Evolutionary conservation across 1,140 invertebrate genomes (phyloP), one percentile per base, ranked within the genome.

Genomic region (Drosophila nebulosa): DNA sequence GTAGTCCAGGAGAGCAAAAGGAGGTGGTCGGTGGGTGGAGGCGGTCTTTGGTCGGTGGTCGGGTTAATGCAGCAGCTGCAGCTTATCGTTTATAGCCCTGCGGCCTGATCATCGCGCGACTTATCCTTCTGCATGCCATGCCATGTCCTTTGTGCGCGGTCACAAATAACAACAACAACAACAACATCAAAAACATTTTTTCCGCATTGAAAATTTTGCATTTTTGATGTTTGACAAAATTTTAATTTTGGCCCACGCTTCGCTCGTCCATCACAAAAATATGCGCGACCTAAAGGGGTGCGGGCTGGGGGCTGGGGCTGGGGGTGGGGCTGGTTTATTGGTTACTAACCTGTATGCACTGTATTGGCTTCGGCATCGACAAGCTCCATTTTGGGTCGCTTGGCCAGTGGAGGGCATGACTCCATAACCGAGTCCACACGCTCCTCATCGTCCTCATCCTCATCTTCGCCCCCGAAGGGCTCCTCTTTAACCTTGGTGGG

Each of bases 311-410:
- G 24, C 16, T 6, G 6, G 18, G 1, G 18, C n/a, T n/a, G 9
- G 27, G 32, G 18, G 1, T 14, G 64, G 39, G 3, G n/a, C 0
- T 16, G 42, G 14, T 9, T 12, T 30, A 6, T 6, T 4, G 21
- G 9, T 5, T 27, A 59, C 95, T 96, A 92, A 97, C 96, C 96
- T 92, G 96, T 96, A 92, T 97, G 95, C 90, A 96, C 95, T 63
- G 96, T 97, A 90, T 97, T 97, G 27, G 96, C 96, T 91, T 97
- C 96, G 36, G 96, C 96, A 90, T 97, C 96, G 46, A 95, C 96
- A 12, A 96, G 94, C 91, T 96, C 95, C 32, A 95, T 96, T 90
- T 96, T 94, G 24, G 94, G 94, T 80, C 95, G 96, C 91, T 96
- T 96, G 53, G 91, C 91, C 53, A 92, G 77, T 10, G 93, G 89